A percentile compares a stretch with the other conserved stretches of the same genome.
phyloP scores from a whole-genome alignment of 2,888 invertebrate species.

The Acleris sparsana region DNA sequence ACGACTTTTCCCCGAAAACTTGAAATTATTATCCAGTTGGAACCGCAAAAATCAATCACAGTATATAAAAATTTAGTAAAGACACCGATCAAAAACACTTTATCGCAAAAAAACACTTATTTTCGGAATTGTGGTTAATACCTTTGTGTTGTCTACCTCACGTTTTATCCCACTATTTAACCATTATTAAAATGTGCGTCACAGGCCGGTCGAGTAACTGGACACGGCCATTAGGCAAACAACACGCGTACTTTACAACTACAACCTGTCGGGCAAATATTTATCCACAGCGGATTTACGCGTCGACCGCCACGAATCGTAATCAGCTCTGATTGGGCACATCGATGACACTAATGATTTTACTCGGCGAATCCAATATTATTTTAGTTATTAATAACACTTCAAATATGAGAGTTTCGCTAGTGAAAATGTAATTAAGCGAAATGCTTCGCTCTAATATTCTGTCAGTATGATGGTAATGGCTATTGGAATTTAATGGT shows the following conservation, averaged over 20 bases:
- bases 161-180: conserved; percentile 42
- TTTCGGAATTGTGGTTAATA: no score
- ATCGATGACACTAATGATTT: conserved; percentile 44
- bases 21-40: no score
- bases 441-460: conserved; percentile 21
- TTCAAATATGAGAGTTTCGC: conserved; percentile 1
- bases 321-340: conserved; percentile 74
- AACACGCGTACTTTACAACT: conserved; percentile 67
- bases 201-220: conserved; percentile 69
- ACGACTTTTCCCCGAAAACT: no score
- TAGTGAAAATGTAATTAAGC: conserved; percentile 8
- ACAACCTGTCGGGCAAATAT: conserved; percentile 81
- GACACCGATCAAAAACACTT: no score
- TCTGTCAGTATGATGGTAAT: conserved; percentile 1
- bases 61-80: no score
- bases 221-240: conserved; percentile 63
- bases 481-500: conserved; percentile 16
- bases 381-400: conserved; percentile 12
- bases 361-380: conserved; percentile 32
- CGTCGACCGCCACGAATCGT: conserved; percentile 75
- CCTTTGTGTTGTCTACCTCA: no score
- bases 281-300: conserved; percentile 80
- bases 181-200: conserved; percentile 58
- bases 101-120: no score
- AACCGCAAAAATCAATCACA: no score